Conservation (phyloP, 2,797 vertebrate species). For the Hippoglossus hippoglossus region DNA sequence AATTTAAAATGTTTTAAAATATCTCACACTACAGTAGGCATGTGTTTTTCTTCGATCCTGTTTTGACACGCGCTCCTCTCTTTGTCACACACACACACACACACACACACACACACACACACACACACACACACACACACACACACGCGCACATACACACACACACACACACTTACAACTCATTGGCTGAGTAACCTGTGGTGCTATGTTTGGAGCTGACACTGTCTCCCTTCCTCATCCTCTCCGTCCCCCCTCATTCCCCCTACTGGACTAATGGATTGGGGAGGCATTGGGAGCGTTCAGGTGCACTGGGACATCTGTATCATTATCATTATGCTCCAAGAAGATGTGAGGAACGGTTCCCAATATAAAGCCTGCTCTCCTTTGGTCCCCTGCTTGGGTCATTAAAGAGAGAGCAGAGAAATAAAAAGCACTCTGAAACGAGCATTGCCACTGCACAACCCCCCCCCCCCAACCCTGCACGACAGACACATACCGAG, state of each 20-base stretch:
- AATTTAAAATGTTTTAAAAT: conserved; percentile 20
- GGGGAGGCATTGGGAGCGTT: conserved; percentile 45
- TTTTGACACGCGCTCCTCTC: no score
- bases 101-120: no score
- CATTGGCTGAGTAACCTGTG: conserved; percentile 17
- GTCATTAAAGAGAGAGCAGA: conserved; percentile 59
- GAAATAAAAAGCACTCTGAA: conserved; percentile 63
- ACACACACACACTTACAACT: conserved; percentile 18
- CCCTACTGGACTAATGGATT: conserved; percentile 65
- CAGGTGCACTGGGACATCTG: conserved; percentile 58
- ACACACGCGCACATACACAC: conserved; percentile 9
- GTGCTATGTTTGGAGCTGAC: conserved; percentile 17
- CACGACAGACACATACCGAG: conserved; percentile 52
- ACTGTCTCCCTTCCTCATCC: conserved; percentile 1
- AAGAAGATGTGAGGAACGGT: conserved; percentile 66
- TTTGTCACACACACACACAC: no score
- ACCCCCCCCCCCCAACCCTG: background rate
- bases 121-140: background rate
- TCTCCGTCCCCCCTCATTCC: conserved; percentile 10
- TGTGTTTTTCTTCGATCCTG: no score
- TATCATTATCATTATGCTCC: conserved; percentile 67
- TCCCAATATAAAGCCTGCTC: conserved; percentile 47
- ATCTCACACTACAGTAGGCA: background rate
- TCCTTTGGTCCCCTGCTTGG: conserved; percentile 53
- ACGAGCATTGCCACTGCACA: conserved; percentile 31